Base-by-base conservation (phyloP, 2,888 invertebrate genomes). In the Sarcophaga caerulescens region DNA sequence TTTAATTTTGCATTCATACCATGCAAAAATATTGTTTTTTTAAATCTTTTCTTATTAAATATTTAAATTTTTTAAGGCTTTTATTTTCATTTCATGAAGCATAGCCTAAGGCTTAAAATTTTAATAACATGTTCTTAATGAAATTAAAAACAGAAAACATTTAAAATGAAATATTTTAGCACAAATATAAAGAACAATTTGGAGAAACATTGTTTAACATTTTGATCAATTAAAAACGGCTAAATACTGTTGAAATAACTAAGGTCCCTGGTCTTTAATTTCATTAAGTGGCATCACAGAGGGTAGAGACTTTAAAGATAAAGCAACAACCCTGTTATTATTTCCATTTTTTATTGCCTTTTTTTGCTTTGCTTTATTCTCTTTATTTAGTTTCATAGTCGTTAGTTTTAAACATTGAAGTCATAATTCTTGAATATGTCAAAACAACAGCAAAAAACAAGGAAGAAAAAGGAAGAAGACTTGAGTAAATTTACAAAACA, bases 351-450 rank as follows among this genome's bases (percentile, higher is more conserved):
- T 52, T 65, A 69, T 75, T 70, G 12, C 17, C 12, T 73, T 77
- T 4, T 4, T 60, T 63, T 59, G 4, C 21, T 59, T 81, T 35
- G 10, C 10, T 10, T 10, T 35, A 35, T 35, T 35, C 10, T 35
- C 35, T 35, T 35, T 35, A 35, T 19, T n/a, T 35, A 57, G 44
- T 23, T 35, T 57, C 44, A 4, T 66, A 81, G 77, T 86, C 85
- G 84, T 86, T 86, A 86, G 84, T 86, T 86, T 84, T 86, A n/a
- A 65, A 70, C 73, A 81, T 59, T 74, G 66, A 77, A 84, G 83
- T 86, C 85, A 86, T 86, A 84, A 84, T 73, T 86, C 81, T 80
- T 84, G 69, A 81, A 86, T 78, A 77, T 84, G 85, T 86, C 85
- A 83, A 52, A 77, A 84, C 60, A 60, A 23, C 52, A 81, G 77